Evolutionary conservation across 2,888 invertebrate species (phyloP), one percentile per base, ranked within the genome.

Genomic region (Philopedon plagiatum): DNA sequence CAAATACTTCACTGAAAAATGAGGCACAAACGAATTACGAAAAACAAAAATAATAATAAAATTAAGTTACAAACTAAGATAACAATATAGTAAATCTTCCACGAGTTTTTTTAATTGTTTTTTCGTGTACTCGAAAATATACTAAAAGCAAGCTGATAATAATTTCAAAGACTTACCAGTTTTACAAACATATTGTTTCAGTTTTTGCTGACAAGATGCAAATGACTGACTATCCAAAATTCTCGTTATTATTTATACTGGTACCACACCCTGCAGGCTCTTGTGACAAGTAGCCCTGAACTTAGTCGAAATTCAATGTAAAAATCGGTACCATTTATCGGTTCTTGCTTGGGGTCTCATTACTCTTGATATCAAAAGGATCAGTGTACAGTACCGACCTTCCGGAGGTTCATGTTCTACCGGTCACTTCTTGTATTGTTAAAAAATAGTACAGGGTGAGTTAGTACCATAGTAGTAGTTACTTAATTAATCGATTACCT

Each of bases 101-200:
- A 1, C 0, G 1, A 39, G 15, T 39, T 39, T 39, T n/a, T n/a
- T n/a, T n/a, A n/a, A n/a, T n/a, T 2, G 15, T 39, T 39, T 13
- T 37, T 13, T 13, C 13, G 15, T 5, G 5, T 26, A 26, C 26
- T 26, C 26, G 26, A 7, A n/a, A 26, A 39, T 39, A 39, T 15
- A 46, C 11, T 11, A n/a, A 56, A 18, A 56, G 19, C n/a, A 4
- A 29, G 32, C 0, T 19, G 37, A 39, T n/a, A n/a, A 39, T n/a
- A 46, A 3, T 19, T 2, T 7, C 15, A 49, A 39, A 29, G 2
- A 84, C 85, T 85, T 81, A 85, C 85, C 85, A 85, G 83, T 83
- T 85, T 85, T 82, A 84, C 83, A 81, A 85, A 84, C 85, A 85
- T 85, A 82, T 84, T 84, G 83, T 78, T 78, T 77, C 75, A 78